Conservation (phyloP, 2,888 invertebrate species). For the Nycteola revayana region DNA sequence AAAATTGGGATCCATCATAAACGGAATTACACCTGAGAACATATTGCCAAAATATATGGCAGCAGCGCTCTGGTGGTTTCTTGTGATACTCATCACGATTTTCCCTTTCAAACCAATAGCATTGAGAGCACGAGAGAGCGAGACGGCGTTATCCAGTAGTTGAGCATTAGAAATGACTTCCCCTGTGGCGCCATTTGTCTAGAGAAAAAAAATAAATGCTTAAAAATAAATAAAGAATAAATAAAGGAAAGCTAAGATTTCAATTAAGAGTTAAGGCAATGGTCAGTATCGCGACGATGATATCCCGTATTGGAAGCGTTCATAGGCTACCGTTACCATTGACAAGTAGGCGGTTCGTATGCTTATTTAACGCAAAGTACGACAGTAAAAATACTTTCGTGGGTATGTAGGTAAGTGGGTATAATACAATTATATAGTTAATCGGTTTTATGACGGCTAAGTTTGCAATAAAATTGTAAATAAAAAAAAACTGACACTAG, state of each 20-base stretch:
- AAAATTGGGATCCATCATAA: slow-evolving; percentile 41
- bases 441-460: no score
- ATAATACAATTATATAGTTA: no score
- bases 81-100: slow-evolving; percentile 35
- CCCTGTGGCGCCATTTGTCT: slow-evolving; percentile 35
- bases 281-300: no score
- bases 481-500: no score
- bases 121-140: slow-evolving; percentile 36
- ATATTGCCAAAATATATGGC: slow-evolving; percentile 39
- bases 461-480: no score
- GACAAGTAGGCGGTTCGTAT: no score
- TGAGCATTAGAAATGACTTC: slow-evolving; percentile 33
- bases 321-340: no score
- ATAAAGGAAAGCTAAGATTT: background rate
- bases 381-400: no score
- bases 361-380: no score
- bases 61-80: slow-evolving; percentile 39
- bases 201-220: background rate
- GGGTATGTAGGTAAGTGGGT: no score
- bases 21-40: slow-evolving; percentile 39
- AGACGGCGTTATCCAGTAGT: slow-evolving; percentile 30
- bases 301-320: no score
- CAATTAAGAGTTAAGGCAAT: no score
- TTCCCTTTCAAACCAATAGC: slow-evolving; percentile 26
- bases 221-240: background rate